Percentiles rank a stretch among this genome's conserved stretches.
Evolutionary conservation across 2,113 vertebrate genomes (phyloP).

Genomic region (Scophthalmus maximus): DNA sequence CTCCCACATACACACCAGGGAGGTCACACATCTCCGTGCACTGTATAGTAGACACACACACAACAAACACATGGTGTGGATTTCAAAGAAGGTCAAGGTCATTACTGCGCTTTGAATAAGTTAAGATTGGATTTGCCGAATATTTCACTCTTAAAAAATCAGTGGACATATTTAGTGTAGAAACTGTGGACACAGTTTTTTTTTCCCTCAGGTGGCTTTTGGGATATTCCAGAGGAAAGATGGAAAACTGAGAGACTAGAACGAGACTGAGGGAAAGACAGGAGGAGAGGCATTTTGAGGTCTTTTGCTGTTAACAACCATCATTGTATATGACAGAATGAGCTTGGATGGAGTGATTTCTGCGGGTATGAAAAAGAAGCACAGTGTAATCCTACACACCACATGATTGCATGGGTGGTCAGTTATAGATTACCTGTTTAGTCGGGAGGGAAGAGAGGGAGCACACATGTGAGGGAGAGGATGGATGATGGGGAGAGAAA

Average conservation of each 20-base stretch:
- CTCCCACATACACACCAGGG: constrained; percentile 49
- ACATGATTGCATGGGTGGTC: constrained; percentile 42
- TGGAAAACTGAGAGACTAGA: constrained; percentile 4
- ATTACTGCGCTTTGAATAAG: constrained; percentile 65
- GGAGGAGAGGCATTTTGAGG: neutral
- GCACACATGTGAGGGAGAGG: constrained; percentile 20
- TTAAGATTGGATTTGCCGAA: constrained; percentile 58
- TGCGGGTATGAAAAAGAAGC: constrained; percentile 17
- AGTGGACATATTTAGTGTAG: too few relatives aligned
- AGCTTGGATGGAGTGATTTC: constrained; percentile 28
- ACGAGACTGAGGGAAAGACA: too few relatives aligned
- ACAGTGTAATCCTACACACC: constrained; percentile 12
- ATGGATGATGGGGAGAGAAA: constrained; percentile 22
- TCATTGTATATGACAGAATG: constrained; percentile 38
- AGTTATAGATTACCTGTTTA: constrained; percentile 69
- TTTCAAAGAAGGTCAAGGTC: constrained; percentile 75
- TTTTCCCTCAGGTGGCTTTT: constrained; percentile 5
- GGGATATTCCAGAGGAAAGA: constrained; percentile 30
- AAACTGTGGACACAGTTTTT: too few relatives aligned
- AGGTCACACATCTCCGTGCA: constrained; percentile 17
- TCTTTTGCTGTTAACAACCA: constrained; percentile 5
- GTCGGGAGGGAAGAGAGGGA: constrained; percentile 15
- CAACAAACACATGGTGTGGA: constrained; percentile 48
- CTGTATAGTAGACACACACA: constrained; percentile 8
- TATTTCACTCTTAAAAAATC: constrained; percentile 43